A percentile compares a stretch with the other conserved stretches of the same genome.
phyloP scores from a whole-genome alignment of 2,113 vertebrate species.

The Barbus barbus region DNA sequence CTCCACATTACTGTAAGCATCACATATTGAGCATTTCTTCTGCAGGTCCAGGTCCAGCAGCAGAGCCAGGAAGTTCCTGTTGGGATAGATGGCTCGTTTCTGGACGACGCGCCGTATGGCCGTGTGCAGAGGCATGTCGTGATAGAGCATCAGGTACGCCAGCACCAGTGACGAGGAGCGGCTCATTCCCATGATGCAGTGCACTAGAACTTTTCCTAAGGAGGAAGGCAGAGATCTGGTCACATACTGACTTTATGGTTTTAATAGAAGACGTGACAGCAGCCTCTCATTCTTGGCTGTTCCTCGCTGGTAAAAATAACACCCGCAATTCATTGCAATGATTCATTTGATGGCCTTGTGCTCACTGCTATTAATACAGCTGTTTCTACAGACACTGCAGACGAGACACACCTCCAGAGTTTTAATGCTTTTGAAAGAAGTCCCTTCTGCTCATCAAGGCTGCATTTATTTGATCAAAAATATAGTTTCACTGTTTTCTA shows the following conservation, averaged over 20 bases:
- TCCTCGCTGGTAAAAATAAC: not conserved
- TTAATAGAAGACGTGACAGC: not conserved
- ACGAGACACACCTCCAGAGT: not conserved
- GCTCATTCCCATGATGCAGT: slow-evolving; percentile 86
- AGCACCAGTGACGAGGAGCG: slow-evolving; percentile 81
- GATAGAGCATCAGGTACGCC: slow-evolving; percentile 79
- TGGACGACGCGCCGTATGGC: slow-evolving; percentile 73
- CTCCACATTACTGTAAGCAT: not conserved
- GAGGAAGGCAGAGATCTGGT: slow-evolving; percentile 34
- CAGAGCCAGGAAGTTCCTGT: slow-evolving; percentile 88
- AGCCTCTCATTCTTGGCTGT: not conserved
- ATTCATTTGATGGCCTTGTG: not conserved
- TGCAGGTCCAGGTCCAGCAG: slow-evolving; percentile 80
- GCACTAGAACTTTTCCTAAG: slow-evolving; percentile 84
- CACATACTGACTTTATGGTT: slow-evolving; percentile 1
- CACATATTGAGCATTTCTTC: slow-evolving; percentile 48
- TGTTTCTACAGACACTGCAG: not conserved
- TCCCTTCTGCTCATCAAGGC: no score
- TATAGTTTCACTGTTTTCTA: no score
- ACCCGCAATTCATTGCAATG: not conserved
- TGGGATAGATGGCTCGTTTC: slow-evolving; percentile 80
- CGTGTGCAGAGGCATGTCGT: slow-evolving; percentile 72
- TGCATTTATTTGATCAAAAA: no score
- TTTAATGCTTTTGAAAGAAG: no score
- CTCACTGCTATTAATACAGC: not conserved